phyloP scores from a whole-genome alignment of 2,113 vertebrate genomes.

The Chelonoidis abingdonii region DNA sequence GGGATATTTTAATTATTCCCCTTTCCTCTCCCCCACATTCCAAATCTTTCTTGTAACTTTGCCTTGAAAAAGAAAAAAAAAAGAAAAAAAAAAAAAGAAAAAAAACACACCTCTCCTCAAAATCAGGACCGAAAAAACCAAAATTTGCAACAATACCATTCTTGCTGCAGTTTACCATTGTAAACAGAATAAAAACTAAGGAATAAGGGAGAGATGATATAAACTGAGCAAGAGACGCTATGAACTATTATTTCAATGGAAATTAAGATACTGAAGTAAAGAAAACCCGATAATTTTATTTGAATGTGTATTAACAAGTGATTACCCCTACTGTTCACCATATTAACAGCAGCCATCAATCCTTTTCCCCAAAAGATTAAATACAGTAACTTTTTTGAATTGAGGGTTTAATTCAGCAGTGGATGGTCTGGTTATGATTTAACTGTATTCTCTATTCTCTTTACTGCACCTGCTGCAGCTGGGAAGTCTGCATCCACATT shows the following conservation, averaged over 20 bases:
- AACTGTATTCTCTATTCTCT: not conserved
- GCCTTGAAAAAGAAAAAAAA: not conserved
- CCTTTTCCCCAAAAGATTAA: not conserved
- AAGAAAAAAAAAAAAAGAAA: too few relatives aligned
- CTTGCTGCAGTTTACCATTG: not conserved
- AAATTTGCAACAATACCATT: not conserved
- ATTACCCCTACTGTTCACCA: not conserved
- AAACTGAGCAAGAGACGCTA: not conserved
- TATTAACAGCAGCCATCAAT: not conserved
- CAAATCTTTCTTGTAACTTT: not conserved
- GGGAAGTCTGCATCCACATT: slow-evolving; percentile 18
- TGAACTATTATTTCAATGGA: not conserved
- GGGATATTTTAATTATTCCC: not conserved
- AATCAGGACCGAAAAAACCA: not conserved
- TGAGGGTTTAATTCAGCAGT: not conserved
- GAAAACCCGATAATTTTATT: not conserved
- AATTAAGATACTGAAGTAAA: not conserved
- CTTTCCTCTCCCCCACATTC: not conserved
- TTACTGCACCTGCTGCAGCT: not conserved
- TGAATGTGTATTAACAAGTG: not conserved
- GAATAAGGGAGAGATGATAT: not conserved
- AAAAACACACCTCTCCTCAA: not conserved
- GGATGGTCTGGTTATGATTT: not conserved
- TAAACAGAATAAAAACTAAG: not conserved
- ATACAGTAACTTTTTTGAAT: not conserved